Evolutionary conservation across 2,113 vertebrate species (phyloP).

Genomic region (Diadophis punctatus): DNA sequence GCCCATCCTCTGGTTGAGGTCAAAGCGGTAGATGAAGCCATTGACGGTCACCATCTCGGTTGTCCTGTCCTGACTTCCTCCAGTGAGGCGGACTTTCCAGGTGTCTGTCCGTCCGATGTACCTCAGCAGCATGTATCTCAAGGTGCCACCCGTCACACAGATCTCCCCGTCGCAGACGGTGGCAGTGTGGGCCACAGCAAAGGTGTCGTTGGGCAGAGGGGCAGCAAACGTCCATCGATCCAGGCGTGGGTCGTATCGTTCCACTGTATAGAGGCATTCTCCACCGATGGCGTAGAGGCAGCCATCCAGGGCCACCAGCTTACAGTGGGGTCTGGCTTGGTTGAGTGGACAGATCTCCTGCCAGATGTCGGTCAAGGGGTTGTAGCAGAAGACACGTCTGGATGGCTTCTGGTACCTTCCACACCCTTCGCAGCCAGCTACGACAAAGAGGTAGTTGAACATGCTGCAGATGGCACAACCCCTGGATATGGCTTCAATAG

Average conservation of each 20-base stretch:
- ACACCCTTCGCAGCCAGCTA: constrained; percentile 75
- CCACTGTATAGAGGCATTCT: constrained; percentile 86
- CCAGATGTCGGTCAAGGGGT: constrained; percentile 87
- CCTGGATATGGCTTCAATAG: constrained; percentile 76
- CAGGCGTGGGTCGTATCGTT: constrained; percentile 83
- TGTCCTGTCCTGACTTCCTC: constrained; percentile 72
- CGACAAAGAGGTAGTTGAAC: constrained; percentile 93
- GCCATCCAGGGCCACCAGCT: constrained; percentile 83
- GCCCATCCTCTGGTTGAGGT: constrained; percentile 75
- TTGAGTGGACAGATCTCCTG: constrained; percentile 85
- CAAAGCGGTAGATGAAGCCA: constrained; percentile 86
- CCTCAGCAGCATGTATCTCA: constrained; percentile 79
- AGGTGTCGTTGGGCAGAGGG: constrained; percentile 83
- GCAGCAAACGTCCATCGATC: constrained; percentile 85
- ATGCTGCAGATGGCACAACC: constrained; percentile 84
- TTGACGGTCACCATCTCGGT: constrained; percentile 74
- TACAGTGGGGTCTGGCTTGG: constrained; percentile 86
- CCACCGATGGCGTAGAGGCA: constrained; percentile 89
- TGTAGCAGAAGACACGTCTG: constrained; percentile 87
- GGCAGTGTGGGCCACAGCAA: constrained; percentile 86
- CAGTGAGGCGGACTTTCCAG: constrained; percentile 71
- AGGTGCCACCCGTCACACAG: constrained; percentile 83
- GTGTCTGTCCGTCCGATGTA: constrained; percentile 70
- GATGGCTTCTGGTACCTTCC: constrained; percentile 70
- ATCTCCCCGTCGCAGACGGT: constrained; percentile 78